Conservation (phyloP, 1,140 invertebrate species). For the Tribolium castaneum region DNA sequence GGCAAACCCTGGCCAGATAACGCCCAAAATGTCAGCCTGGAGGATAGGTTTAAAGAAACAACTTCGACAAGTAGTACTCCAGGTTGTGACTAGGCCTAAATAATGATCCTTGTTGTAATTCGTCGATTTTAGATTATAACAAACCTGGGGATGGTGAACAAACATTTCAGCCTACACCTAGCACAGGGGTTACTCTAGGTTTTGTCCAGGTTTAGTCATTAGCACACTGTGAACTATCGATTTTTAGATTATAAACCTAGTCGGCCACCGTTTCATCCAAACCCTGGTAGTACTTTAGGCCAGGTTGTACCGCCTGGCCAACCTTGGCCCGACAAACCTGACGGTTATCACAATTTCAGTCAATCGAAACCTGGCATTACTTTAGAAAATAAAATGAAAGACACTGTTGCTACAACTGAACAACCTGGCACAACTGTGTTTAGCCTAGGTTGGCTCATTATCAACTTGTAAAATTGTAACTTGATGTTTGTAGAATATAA, state of each 20-base stretch:
- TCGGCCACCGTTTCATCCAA: background rate
- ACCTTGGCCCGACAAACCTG: constrained; percentile 9
- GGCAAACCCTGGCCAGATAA: constrained; percentile 2
- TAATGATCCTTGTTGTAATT: too few species aligned
- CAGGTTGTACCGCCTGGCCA: constrained; percentile 1
- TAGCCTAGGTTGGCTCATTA: constrained; percentile 8
- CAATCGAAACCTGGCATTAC: background rate
- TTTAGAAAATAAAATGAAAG: background rate
- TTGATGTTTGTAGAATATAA: constrained; percentile 24
- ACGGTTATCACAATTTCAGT: constrained; percentile 11
- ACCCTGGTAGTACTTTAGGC: background rate
- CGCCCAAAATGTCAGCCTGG: background rate
- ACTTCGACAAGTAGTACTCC: too few species aligned
- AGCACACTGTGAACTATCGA: background rate
- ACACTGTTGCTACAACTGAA: background rate
- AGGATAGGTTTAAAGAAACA: background rate
- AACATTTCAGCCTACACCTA: background rate
- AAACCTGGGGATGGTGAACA: too few species aligned
- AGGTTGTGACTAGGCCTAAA: too few species aligned
- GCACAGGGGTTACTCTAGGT: background rate
- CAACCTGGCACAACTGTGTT: background rate
- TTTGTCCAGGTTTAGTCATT: background rate
- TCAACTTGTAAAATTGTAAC: background rate
- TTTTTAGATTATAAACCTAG: constrained; percentile 6
- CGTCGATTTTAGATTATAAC: too few species aligned